Percentiles rank a stretch among this genome's conserved stretches.
phyloP scores from a whole-genome alignment of 2,113 vertebrate genomes.

The Marmota monax region DNA sequence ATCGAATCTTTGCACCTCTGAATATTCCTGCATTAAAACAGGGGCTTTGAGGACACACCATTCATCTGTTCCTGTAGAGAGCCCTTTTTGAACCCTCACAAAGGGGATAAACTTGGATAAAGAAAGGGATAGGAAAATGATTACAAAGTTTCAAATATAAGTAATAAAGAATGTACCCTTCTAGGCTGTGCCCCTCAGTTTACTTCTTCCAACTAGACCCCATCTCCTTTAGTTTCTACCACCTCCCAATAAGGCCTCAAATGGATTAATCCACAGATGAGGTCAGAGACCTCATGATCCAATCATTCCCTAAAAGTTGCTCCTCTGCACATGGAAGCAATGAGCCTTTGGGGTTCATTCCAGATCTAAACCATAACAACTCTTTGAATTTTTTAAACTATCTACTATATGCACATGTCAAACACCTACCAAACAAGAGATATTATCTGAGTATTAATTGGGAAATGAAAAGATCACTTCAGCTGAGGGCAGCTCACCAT shows the following conservation, averaged over 20 bases:
- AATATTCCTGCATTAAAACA: no score
- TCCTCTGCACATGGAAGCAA: not conserved
- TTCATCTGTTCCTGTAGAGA: no score
- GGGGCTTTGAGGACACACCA: no score
- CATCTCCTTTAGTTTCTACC: not conserved
- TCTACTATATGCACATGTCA: fast-evolving
- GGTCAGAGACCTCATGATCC: not conserved
- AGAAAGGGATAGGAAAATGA: not conserved
- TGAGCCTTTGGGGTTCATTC: not conserved
- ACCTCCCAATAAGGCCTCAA: not conserved
- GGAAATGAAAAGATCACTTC: not conserved
- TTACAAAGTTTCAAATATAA: not conserved
- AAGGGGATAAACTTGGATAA: not conserved
- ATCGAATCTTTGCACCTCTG: no score
- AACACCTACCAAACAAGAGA: not conserved
- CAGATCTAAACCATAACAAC: not conserved
- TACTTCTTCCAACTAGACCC: not conserved
- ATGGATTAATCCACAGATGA: not conserved
- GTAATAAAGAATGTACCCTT: not conserved
- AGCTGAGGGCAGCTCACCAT: not conserved
- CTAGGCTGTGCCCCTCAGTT: not conserved
- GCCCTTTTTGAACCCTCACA: no score
- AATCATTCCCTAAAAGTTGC: not conserved
- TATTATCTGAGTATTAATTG: not conserved
- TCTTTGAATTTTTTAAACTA: not conserved